Evolutionary conservation across 2,113 vertebrate species (phyloP).

Genomic region (Ranitomeya imitator): DNA sequence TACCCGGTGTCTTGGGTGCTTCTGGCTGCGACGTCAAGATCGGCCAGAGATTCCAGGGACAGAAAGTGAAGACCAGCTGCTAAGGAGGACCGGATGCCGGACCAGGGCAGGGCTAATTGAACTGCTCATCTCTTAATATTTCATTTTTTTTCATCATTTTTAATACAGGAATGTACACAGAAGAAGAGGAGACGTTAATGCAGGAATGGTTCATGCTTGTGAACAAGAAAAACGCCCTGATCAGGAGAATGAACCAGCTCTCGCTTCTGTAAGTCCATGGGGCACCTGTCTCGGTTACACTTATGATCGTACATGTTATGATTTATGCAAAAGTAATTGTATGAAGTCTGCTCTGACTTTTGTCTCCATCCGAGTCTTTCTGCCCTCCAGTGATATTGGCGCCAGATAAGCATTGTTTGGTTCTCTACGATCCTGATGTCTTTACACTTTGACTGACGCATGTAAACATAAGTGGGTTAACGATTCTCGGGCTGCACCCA

Average conservation of each 20-base stretch:
- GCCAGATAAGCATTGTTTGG: conserved; percentile 43
- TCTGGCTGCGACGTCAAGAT: too few species aligned
- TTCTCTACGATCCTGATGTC: conserved; percentile 26
- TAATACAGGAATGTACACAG: conserved; percentile 92
- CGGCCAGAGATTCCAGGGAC: too few species aligned
- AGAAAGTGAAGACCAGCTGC: too few species aligned
- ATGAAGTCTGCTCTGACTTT: not conserved
- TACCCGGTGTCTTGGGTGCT: too few species aligned
- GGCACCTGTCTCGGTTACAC: not conserved
- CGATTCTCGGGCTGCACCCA: conserved; percentile 11
- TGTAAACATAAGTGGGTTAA: conserved; percentile 17
- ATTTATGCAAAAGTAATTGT: conserved; percentile 18
- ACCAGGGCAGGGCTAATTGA: too few species aligned
- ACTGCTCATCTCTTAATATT: not conserved
- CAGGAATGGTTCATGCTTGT: conserved; percentile 99
- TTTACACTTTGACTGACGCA: conserved; percentile 47
- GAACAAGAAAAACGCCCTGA: conserved; percentile 99
- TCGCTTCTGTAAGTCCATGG: conserved; percentile 89
- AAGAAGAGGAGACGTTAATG: conserved; percentile 99
- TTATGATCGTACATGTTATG: conserved; percentile 6
- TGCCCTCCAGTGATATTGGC: conserved; percentile 51
- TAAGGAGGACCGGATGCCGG: too few species aligned
- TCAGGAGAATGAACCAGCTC: conserved; percentile 97
- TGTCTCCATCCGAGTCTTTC: conserved; percentile 16
- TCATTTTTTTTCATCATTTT: conserved; percentile 21